Percentiles rank a stretch among this genome's conserved stretches.
These are phyloP conservation scores for Samia ricini DNA, from an alignment of 1,140 invertebrate genomes.

Conservation along the genomic window DNA sequence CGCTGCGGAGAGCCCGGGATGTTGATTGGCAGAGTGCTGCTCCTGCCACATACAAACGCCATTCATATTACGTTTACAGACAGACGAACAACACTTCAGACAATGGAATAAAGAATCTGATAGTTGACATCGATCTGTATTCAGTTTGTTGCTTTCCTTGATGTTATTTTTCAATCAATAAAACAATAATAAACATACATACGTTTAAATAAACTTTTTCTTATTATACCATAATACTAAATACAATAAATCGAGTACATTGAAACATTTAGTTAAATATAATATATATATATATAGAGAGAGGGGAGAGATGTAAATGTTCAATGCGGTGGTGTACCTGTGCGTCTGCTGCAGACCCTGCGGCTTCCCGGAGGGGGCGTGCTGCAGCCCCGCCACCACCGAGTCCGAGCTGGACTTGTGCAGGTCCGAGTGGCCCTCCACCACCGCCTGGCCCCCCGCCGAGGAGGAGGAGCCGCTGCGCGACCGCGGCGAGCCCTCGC, in stretches of 20 bases:
- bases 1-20: conserved; percentile 82
- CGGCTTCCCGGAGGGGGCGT: conserved; percentile 1
- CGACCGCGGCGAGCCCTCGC: conserved; percentile 21
- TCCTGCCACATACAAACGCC: conserved; percentile 13
- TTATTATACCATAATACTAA: no score
- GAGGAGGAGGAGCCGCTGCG: conserved; percentile 42
- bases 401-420: conserved; percentile 41
- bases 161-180: no score
- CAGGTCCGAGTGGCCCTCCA: conserved; percentile 26
- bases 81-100: not conserved
- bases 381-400: not conserved
- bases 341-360: not conserved
- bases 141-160: no score
- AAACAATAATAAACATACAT: no score
- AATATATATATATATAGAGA: no score
- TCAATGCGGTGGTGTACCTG: not conserved
- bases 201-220: no score
- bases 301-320: not conserved
- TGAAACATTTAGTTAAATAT: no score
- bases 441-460: conserved; percentile 29
- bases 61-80: no score
- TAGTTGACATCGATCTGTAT: no score
- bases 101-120: no score
- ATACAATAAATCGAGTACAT: no score
- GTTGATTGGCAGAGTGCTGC: conserved; percentile 80